Evolutionary conservation across 2,113 vertebrate species (phyloP).

Genomic region (Uropsilus gracilis): DNA sequence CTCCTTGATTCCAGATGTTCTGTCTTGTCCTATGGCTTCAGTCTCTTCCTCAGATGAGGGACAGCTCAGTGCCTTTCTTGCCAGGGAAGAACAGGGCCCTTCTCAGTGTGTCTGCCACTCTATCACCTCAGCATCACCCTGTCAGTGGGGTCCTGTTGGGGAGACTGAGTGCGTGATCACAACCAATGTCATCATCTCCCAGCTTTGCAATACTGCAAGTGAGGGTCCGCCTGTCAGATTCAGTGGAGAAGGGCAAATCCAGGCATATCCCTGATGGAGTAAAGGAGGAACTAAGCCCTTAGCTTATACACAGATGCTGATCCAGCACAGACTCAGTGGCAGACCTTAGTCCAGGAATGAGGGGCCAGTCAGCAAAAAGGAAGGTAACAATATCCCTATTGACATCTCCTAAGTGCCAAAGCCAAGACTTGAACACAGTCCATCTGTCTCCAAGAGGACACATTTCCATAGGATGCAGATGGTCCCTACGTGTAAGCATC

Average conservation of each 20-base stretch:
- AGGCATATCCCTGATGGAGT: not conserved
- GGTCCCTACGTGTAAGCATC: accelerated
- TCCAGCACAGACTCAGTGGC: not conserved
- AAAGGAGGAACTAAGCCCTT: not conserved
- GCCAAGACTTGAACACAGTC: not conserved
- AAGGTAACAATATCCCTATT: not conserved
- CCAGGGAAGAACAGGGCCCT: accelerated
- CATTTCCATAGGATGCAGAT: not conserved
- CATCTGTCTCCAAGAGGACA: not conserved
- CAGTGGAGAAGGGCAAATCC: not conserved
- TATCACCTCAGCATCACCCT: accelerated
- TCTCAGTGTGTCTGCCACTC: not conserved
- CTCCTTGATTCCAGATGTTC: not conserved
- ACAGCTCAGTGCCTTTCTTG: not conserved
- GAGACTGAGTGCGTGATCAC: not conserved
- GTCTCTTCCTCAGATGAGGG: not conserved
- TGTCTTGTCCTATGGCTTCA: not conserved
- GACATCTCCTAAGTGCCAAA: not conserved
- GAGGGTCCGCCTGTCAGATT: not conserved
- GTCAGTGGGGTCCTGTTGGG: accelerated
- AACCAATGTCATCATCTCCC: not conserved
- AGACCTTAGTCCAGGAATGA: not conserved
- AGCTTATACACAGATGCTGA: not conserved
- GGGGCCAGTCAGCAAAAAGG: not conserved
- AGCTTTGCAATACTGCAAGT: not conserved